Percentiles rank a stretch among this genome's conserved stretches.
Conservation (phyloP, 2,888 invertebrate species). For the Orthonychiurus folsomi region DNA sequence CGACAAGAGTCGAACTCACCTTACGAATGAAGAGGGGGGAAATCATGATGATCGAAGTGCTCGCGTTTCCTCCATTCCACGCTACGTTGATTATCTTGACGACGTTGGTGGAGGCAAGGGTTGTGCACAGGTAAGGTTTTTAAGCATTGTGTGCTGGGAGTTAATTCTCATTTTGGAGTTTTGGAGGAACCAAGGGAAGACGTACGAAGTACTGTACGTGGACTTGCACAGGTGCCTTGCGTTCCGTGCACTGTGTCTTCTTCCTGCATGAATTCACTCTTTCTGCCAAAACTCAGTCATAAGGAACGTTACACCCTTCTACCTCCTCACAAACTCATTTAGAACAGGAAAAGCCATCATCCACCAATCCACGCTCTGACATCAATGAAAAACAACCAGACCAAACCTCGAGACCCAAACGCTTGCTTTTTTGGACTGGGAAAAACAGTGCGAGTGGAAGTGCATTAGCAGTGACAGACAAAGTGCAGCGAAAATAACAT, state of each 20-base stretch:
- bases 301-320: neutral
- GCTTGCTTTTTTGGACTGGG: no score
- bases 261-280: conserved; percentile 1
- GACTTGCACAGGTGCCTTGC: neutral
- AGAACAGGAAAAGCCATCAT: neutral
- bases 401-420: no score
- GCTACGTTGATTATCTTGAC: neutral
- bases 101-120: neutral
- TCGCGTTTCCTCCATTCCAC: neutral
- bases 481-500: no score
- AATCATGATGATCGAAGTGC: no score
- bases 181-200: no score
- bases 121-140: neutral
- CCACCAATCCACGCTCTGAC: neutral
- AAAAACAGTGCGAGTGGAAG: no score
- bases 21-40: neutral
- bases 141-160: neutral
- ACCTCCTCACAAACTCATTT: neutral
- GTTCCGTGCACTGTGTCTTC: no score
- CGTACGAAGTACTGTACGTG: neutral
- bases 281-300: neutral
- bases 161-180: neutral
- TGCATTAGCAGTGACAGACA: no score
- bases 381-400: neutral
- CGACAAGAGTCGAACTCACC: no score